These are phyloP conservation scores for Drosophila kohkoa DNA, from an alignment of 1,140 invertebrate species.

Conservation along the genomic window DNA sequence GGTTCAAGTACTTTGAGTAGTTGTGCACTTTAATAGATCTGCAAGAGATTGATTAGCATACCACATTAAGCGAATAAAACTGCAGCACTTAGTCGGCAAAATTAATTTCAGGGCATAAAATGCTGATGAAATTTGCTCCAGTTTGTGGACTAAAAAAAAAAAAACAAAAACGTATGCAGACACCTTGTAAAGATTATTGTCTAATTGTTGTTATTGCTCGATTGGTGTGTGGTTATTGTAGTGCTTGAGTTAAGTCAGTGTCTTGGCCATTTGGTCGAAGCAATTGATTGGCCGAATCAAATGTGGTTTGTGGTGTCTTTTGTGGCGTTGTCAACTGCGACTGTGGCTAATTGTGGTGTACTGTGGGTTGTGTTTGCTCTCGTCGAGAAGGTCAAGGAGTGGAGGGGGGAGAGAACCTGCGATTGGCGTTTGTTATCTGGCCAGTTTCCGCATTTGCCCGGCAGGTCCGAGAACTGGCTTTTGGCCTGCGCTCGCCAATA, in stretches of 20 bases:
- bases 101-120: slow-evolving; percentile 61
- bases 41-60: slow-evolving; percentile 2
- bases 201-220: slow-evolving; percentile 18
- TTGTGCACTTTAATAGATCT: not conserved
- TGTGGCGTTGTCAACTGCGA: slow-evolving; percentile 65
- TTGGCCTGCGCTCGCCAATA: slow-evolving; percentile 33
- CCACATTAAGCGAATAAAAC: not conserved
- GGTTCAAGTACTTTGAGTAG: not conserved
- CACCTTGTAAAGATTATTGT: slow-evolving; percentile 24
- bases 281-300: slow-evolving; percentile 72
- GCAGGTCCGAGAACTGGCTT: slow-evolving; percentile 52
- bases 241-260: slow-evolving; percentile 11
- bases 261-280: slow-evolving; percentile 17
- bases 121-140: slow-evolving; percentile 69
- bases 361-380: slow-evolving; percentile 27
- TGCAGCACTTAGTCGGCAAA: slow-evolving; percentile 9
- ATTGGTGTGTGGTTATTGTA: not conserved
- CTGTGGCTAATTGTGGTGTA: slow-evolving; percentile 73
- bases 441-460: slow-evolving; percentile 74
- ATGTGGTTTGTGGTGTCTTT: slow-evolving; percentile 48
- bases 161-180: not conserved
- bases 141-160: slow-evolving; percentile 11
- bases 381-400: slow-evolving; percentile 61
- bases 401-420: slow-evolving; percentile 10
- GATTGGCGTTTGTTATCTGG: slow-evolving; percentile 29